Evolutionary conservation across 2,888 invertebrate genomes (phyloP).

Genomic region (Agrochola litura): DNA sequence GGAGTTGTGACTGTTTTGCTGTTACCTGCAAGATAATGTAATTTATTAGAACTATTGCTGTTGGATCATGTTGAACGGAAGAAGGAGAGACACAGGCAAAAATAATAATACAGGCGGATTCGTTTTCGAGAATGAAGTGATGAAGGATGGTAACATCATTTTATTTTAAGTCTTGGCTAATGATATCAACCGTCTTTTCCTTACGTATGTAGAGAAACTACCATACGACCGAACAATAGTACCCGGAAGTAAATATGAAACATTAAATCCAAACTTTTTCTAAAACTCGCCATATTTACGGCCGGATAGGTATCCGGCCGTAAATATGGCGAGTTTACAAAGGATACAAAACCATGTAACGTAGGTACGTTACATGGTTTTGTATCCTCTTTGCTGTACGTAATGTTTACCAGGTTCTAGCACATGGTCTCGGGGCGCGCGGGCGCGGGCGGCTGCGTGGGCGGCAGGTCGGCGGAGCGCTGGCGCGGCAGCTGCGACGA

Average conservation of each 20-base stretch:
- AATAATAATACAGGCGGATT: not conserved
- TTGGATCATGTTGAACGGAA: not conserved
- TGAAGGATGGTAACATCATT: not conserved
- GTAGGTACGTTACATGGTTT: not conserved
- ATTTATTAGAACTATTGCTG: not conserved
- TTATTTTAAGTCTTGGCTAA: too few relatives aligned
- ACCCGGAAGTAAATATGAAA: too few relatives aligned
- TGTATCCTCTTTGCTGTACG: too few relatives aligned
- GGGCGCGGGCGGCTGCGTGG: conserved; percentile 79
- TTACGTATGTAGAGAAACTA: too few relatives aligned
- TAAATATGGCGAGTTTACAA: too few relatives aligned
- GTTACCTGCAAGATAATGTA: conserved; percentile 30
- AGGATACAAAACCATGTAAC: too few relatives aligned
- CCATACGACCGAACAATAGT: too few relatives aligned
- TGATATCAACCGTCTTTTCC: too few relatives aligned
- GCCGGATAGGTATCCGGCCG: too few relatives aligned
- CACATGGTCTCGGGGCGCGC: conserved; percentile 87
- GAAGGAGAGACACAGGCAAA: not conserved
- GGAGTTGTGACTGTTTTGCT: conserved; percentile 33
- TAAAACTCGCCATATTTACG: not conserved
- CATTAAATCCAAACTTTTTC: not conserved
- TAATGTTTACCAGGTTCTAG: conserved; percentile 60
- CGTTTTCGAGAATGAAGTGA: not conserved
- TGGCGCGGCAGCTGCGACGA: conserved; percentile 88
- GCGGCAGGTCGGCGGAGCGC: conserved; percentile 84